Base-by-base conservation (phyloP, 2,797 vertebrate species). In the Melanogrammus aeglefinus region DNA sequence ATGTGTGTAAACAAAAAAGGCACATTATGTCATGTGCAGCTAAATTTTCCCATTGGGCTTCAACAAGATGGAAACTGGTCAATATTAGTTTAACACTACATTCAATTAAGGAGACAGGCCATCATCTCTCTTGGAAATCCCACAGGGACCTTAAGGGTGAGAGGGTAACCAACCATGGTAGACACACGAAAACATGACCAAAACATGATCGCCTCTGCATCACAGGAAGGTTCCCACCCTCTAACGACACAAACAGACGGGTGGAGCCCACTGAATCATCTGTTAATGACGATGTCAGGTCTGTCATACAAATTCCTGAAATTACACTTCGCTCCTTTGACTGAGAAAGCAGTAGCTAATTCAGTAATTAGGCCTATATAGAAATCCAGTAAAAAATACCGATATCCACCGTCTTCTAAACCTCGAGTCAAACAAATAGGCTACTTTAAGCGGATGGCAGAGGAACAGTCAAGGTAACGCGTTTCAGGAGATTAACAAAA, bases 141-240 rank as follows among this genome's bases (percentile, higher is more conserved):
- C 82, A 85, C 73, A 88, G 87, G 76, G 31, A 21, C 47, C 47
- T 63, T 1, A 63, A n/a, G 1, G 81, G 80, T 87, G 83, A 88
- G 87, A 86, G 86, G 77, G 86, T 88, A 84, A 80, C 66, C 35
- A 73, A 76, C 81, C 73, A 72, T 80, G 78, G 81, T 79, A 81
- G 57, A 63, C 57, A 63, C 57, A 77, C 73, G 83, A 92, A 83
- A 90, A 91, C 83, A 93, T 90, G 89, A 91, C 75, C 71, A 87
- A 77, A 80, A 77, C 81, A 80, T 82, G 87, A 85, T 88, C 13
- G 77, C 71, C 78, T n/a, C 69, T 44, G 5, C 76, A 69, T 69
- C 1, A 8, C 57, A 63, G 21, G 21, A 63, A 39, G 74, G 89
- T 90, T 92, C 89, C 94, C 94, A 92, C 93, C 94, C 93, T 92